Evolutionary conservation across 2,888 invertebrate genomes (phyloP).

Genomic region (Oithona nana): DNA sequence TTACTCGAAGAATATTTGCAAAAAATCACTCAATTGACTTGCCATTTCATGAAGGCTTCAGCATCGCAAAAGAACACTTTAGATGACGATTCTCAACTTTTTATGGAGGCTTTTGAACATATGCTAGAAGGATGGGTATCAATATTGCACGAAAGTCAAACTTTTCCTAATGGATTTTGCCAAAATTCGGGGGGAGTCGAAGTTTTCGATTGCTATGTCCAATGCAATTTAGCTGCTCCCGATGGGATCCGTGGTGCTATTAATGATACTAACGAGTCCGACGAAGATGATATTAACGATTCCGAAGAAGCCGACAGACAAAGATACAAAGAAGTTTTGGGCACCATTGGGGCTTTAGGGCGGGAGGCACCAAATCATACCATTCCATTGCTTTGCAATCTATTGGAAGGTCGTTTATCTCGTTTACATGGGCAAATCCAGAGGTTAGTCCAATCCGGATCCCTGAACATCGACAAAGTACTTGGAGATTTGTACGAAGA

Average conservation of each 20-base stretch:
- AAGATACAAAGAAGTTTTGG: constrained; percentile 48
- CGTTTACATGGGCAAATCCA: constrained; percentile 34
- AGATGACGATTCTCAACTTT: constrained; percentile 4
- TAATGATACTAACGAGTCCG: constrained; percentile 27
- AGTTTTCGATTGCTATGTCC: constrained; percentile 61
- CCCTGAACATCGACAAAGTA: constrained; percentile 24
- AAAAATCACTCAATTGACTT: constrained; percentile 42
- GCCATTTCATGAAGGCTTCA: constrained; percentile 42
- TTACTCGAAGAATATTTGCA: constrained; percentile 38
- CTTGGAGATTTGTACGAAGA: constrained; percentile 59
- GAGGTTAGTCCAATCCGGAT: constrained; percentile 25
- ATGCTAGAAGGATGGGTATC: constrained; percentile 47
- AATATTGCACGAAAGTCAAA: constrained; percentile 32
- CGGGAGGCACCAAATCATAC: constrained; percentile 42
- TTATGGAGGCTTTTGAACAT: constrained; percentile 43
- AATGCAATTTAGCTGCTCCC: constrained; percentile 59
- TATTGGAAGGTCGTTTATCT: constrained; percentile 44
- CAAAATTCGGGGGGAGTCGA: constrained; percentile 21
- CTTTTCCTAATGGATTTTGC: constrained; percentile 25
- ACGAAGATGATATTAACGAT: constrained; percentile 39
- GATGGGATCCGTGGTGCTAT: constrained; percentile 43
- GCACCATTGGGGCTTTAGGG: constrained; percentile 43
- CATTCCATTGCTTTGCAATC: constrained; percentile 42
- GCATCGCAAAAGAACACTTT: constrained; percentile 41
- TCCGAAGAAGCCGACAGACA: constrained; percentile 39